These are phyloP conservation scores for Cepphus grylle DNA, from an alignment of 2,113 vertebrate genomes.

Conservation along the genomic window DNA sequence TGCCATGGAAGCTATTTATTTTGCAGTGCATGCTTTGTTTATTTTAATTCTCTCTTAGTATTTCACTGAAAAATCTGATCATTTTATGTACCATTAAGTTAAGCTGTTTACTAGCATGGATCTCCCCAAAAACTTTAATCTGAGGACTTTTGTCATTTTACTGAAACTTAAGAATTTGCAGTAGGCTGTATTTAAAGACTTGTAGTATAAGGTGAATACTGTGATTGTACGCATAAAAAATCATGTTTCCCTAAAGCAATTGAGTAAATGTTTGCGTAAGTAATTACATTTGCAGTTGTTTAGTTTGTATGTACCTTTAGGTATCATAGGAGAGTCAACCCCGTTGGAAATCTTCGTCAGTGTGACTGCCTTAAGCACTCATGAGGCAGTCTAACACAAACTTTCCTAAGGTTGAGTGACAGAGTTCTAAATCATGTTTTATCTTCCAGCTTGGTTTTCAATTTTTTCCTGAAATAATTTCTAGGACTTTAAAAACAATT, in stretches of 20 bases:
- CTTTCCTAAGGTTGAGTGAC: neutral
- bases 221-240: neutral
- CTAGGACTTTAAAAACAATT: neutral
- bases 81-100: neutral
- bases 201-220: neutral
- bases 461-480: neutral
- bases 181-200: neutral
- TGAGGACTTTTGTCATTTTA: neutral
- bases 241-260: neutral
- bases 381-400: neutral
- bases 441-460: neutral
- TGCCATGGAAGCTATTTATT: neutral
- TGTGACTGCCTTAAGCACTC: neutral
- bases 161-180: neutral
- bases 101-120: neutral
- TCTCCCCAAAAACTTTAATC: neutral
- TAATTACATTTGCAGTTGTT: constrained; percentile 37
- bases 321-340: neutral
- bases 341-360: neutral
- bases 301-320: neutral
- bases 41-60: neutral
- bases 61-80: neutral
- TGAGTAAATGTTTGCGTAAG: constrained; percentile 33
- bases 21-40: neutral
- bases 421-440: neutral